Base-by-base conservation (phyloP, 2,797 vertebrate genomes). In the Decapterus maruadsi region DNA sequence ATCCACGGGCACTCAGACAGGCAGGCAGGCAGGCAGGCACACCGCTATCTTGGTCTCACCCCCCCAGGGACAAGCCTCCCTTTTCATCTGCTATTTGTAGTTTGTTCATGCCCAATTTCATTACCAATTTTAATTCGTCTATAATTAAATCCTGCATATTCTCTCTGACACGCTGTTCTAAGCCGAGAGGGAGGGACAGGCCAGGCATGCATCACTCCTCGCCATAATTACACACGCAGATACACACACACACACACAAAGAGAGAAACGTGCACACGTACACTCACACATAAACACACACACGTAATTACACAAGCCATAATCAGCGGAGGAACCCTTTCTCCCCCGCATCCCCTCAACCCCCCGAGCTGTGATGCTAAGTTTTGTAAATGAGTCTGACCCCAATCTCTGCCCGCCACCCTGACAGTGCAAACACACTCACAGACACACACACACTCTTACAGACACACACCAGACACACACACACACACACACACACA, bases 381-480 rank as follows among this genome's bases (percentile, higher is more conserved):
- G 96, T 97, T 97, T 98, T 97, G 97, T 97, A 99, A 99, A 99
- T 99, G 96, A 99, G 97, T 98, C 97, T 99, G 98, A 99, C 98
- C 98, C 97, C 98, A 99, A 99, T 99, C 98, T 99, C 96, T 95
- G 96, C 95, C 96, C 94, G 96, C 97, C 97, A 98, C 95, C 91
- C 96, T 94, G 95, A 96, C 94, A 90, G 88, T 84, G 79, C 91
- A 86, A 88, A 90, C 90, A 89, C 91, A 88, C 85, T 72, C 77
- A 82, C 73, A 70, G 77, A 73, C 56, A 77, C 68, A 66, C 62
- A 80, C 63, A 86, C 78, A 82, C 62, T 75, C 48, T 61, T 43
- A 73, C 89, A 77, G 54, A 73, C 54, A 77, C 68, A 64, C 60
- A 77, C 63, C 71, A 92, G 81, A 90, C 89, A 77, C 57, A 73